Percentiles rank a stretch among this genome's conserved stretches.
Conservation (phyloP, 2,797 vertebrate genomes). For the Margarornis squamiger region DNA sequence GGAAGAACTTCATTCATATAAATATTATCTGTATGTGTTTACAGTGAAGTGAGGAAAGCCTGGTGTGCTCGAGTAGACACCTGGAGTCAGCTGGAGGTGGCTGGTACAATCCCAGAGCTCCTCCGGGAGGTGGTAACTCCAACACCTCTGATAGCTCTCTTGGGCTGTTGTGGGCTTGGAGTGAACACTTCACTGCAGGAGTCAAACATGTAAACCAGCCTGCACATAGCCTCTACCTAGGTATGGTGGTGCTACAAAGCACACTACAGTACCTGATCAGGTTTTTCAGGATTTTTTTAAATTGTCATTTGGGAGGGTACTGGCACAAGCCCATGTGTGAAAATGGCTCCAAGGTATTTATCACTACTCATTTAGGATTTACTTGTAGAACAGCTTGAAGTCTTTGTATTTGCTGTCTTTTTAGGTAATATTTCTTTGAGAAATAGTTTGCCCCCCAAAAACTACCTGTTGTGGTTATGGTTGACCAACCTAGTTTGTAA, state of each 20-base stretch:
- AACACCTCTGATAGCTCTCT: not conserved
- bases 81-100: not conserved
- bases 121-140: not conserved
- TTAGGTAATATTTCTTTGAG: not conserved
- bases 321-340: not conserved
- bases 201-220: not conserved
- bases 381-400: not conserved
- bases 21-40: not conserved
- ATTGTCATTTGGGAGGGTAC: not conserved
- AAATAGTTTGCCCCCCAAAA: not conserved
- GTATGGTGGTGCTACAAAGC: not conserved
- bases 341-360: not conserved
- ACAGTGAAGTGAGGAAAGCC: not conserved
- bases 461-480: not conserved
- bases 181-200: not conserved
- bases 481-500: not conserved
- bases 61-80: not conserved
- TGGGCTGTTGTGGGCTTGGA: rapidly evolving
- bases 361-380: not conserved
- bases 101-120: not conserved
- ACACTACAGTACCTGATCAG: not conserved
- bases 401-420: not conserved
- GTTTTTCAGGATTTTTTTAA: not conserved
- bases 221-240: rapidly evolving
- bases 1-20: not conserved